Percentiles rank a stretch among this genome's conserved stretches.
Conservation (phyloP, 2,113 vertebrate genomes). For the Aplodontia rufa region DNA sequence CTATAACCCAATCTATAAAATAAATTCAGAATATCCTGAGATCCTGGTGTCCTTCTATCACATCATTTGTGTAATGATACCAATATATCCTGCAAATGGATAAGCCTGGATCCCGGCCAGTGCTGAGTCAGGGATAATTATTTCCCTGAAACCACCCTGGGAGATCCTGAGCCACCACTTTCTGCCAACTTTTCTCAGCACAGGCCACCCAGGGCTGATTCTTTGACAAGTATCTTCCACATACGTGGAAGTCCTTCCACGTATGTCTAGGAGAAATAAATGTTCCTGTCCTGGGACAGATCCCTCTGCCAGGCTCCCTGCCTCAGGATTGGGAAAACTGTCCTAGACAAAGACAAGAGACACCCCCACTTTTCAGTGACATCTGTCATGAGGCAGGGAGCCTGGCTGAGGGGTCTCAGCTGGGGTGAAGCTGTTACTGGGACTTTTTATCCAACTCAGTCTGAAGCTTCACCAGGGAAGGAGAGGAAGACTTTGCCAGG, state of each 20-base stretch:
- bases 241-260: not conserved
- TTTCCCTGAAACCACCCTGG: not conserved
- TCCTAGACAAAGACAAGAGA: not conserved
- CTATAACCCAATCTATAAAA: not conserved
- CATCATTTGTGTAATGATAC: not conserved
- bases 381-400: not conserved
- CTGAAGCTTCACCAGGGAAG: not conserved
- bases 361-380: too few species aligned
- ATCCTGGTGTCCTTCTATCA: not conserved
- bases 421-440: too few species aligned
- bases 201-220: not conserved
- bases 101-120: not conserved
- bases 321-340: not conserved
- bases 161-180: not conserved
- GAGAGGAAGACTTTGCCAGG: accelerated
- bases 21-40: not conserved
- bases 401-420: not conserved
- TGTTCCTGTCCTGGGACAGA: not conserved
- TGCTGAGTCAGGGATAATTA: too few species aligned
- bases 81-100: not conserved
- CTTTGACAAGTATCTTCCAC: not conserved
- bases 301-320: too few species aligned
- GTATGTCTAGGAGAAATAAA: not conserved
- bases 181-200: not conserved
- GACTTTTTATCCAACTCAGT: not conserved